A percentile compares a stretch with the other conserved stretches of the same genome.
These are phyloP conservation scores for Trichogramma dendrolimi DNA, from an alignment of 2,888 invertebrate genomes.

Conservation along the genomic window DNA sequence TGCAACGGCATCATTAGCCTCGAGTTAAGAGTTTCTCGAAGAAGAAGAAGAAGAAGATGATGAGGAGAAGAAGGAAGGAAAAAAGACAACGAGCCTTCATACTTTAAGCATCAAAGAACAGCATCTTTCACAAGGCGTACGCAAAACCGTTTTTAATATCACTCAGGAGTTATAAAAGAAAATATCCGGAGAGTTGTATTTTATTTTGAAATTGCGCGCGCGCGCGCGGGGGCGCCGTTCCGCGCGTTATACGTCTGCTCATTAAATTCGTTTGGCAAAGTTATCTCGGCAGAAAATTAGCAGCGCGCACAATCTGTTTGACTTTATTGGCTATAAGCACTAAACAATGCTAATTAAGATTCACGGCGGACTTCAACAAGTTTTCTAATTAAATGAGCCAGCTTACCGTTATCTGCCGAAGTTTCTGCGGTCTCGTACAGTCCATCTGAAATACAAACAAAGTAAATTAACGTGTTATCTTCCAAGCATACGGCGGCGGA, in stretches of 20 bases:
- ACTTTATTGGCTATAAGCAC: constrained; percentile 38
- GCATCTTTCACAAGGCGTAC: too few species aligned
- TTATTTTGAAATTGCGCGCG: constrained; percentile 9
- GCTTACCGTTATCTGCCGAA: constrained; percentile 41
- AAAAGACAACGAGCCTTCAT: too few species aligned
- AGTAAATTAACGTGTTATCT: constrained; percentile 23
- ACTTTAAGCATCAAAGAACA: too few species aligned
- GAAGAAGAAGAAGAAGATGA: too few species aligned
- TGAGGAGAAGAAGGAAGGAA: too few species aligned
- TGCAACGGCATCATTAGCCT: too few species aligned
- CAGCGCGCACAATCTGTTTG: constrained; percentile 32
- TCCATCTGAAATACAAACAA: constrained; percentile 42
- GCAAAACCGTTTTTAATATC: too few species aligned
- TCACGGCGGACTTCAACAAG: not conserved
- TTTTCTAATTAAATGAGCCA: constrained; percentile 22
- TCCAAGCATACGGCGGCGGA: not conserved
- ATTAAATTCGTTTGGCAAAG: constrained; percentile 27
- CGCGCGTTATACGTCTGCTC: constrained; percentile 44
- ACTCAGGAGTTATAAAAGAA: too few species aligned
- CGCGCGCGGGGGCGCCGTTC: not conserved
- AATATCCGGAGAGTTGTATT: too few species aligned
- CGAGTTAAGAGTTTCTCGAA: too few species aligned
- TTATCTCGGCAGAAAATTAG: constrained; percentile 21
- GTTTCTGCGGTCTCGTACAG: constrained; percentile 41
- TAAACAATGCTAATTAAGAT: constrained; percentile 34